Base-by-base conservation (phyloP, 2,888 invertebrate species). In the Eubasilissa splendida region DNA sequence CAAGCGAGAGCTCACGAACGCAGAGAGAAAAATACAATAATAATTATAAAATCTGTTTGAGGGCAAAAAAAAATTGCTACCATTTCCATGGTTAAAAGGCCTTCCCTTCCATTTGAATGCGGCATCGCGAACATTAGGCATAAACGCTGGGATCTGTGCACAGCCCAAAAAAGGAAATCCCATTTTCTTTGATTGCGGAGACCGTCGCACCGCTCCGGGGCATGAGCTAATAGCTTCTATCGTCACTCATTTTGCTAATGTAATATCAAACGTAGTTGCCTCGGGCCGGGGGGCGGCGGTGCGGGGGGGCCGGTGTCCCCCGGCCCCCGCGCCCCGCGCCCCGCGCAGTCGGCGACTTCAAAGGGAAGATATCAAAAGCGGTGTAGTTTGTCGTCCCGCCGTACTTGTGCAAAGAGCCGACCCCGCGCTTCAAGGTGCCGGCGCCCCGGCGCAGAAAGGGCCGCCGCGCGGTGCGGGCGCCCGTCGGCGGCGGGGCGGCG, bases 221-320 rank as follows among this genome's bases (percentile, higher is more conserved):
- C 73, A 74, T 50, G 60, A 80, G 76, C 77, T 83, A 83, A 83
- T 83, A 80, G 84, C 82, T 80, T 83, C 80, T 80, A 84, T 83
- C 83, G 80, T 83, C 80, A 83, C 80, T 83, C 83, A 83, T 83
- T 84, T 83, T 79, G 83, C 83, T 83, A 84, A 84, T 84, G 83
- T 83, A 84, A 84, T 84, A 84, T 84, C 83, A 83, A 83, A 84
- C 83, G 80, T 68, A 63, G 80, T 73, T 60, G 71, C 78, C 54
- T 54, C 50, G 78, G 60, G 71, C 56, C 14, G 54, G 63, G 80
- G 70, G 53, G 56, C 56, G 22, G 60, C 68, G 66, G 79, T 53
- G 9, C 22, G 76, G 70, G 68, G 68, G 14, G 14, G 2, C 53
- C 14, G 63, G 76, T 12, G n/a, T n/a, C 53, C 33, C 50, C 9